Conservation (phyloP, 2,888 invertebrate genomes). For the Caenorhabditis panamensis region DNA sequence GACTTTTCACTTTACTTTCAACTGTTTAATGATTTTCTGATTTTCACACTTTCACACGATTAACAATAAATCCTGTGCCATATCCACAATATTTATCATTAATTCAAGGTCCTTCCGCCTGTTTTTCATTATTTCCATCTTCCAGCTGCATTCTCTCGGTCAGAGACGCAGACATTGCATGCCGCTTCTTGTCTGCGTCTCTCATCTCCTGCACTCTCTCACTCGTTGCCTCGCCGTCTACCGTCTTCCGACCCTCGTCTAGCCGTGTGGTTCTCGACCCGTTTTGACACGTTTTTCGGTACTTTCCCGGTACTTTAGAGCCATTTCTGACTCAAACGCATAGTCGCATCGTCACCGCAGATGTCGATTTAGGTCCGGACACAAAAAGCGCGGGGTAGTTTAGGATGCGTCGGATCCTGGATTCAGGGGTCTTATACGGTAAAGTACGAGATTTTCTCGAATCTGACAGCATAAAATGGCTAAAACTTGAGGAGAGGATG, state of each 20-base stretch:
- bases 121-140: not conserved
- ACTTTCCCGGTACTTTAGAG: not conserved
- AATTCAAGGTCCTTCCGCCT: not conserved
- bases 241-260: not conserved
- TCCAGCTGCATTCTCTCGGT: not conserved
- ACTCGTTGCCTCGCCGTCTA: slow-evolving; percentile 8
- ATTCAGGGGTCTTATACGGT: slow-evolving; percentile 4
- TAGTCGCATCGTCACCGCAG: not conserved
- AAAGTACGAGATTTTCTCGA: not conserved
- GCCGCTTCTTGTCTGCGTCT: slow-evolving; percentile 1
- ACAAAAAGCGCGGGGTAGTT: not conserved
- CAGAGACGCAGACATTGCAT: slow-evolving; percentile 22
- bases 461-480: not conserved
- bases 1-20: no score
- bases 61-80: slow-evolving; percentile 3
- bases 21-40: not conserved
- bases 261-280: no score
- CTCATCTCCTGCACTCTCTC: slow-evolving; percentile 15
- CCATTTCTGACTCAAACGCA: not conserved
- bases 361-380: not conserved
- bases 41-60: not conserved
- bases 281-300: not conserved
- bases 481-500: not conserved
- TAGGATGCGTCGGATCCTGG: not conserved
- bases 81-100: not conserved